These are phyloP conservation scores for Andricus grossulariae DNA, from an alignment of 1,140 invertebrate species.

Conservation along the genomic window DNA sequence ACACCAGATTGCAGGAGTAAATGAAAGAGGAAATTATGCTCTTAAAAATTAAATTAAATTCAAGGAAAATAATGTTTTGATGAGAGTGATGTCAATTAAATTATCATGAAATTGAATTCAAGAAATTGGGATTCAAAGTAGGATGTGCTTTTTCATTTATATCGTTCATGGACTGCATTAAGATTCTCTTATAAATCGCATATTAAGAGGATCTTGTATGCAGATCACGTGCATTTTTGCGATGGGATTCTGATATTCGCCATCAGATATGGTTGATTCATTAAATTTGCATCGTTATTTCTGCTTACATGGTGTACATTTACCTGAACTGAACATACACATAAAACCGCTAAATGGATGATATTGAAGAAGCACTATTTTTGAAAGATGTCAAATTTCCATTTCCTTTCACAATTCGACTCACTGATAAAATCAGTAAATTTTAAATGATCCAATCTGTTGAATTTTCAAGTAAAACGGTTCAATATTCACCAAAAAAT, in stretches of 20 bases:
- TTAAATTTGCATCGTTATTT: constrained; percentile 19
- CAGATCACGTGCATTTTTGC: neutral
- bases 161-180: neutral
- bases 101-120: neutral
- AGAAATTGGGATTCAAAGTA: neutral
- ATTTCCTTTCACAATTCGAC: too few species aligned
- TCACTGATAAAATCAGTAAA: too few species aligned
- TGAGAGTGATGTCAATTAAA: too few species aligned
- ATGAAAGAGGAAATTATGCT: too few species aligned
- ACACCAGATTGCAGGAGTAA: too few species aligned
- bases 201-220: too few species aligned
- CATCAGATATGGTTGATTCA: constrained; percentile 13
- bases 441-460: too few species aligned
- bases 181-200: too few species aligned
- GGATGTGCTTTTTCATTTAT: neutral
- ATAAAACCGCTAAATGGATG: constrained; percentile 13
- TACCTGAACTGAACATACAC: neutral
- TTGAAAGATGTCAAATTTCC: neutral
- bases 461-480: too few species aligned
- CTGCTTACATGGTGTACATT: neutral
- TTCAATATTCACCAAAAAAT: too few species aligned
- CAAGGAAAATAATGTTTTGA: too few species aligned
- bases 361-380: neutral
- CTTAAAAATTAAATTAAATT: too few species aligned
- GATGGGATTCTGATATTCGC: neutral